phyloP scores from a whole-genome alignment of 2,113 vertebrate species.

The Poicephalus meyeri region DNA sequence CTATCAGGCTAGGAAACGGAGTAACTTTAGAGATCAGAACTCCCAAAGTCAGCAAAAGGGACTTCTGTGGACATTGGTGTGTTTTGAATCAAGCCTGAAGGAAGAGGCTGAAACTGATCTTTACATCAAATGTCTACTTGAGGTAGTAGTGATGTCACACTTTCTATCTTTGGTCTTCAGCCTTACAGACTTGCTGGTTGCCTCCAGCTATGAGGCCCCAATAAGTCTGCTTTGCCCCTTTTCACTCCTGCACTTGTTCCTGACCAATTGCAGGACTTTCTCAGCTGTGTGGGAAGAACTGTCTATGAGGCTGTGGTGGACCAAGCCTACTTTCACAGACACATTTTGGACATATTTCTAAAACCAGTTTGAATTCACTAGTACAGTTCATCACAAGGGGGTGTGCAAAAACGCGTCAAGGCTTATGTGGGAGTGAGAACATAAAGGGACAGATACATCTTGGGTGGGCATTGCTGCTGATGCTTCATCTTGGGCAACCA shows the following conservation, averaged over 20 bases:
- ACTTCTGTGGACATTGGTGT: neutral
- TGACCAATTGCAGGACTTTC: neutral
- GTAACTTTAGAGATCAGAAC: neutral
- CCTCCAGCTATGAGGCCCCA: neutral
- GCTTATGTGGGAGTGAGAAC: neutral
- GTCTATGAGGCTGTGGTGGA: neutral
- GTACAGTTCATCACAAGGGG: neutral
- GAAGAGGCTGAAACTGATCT: neutral
- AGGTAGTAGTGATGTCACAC: neutral
- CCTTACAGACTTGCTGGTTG: neutral
- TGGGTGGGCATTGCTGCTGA: neutral
- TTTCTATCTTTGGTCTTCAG: neutral
- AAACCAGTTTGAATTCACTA: neutral
- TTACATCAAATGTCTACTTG: neutral
- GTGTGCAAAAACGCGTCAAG: neutral
- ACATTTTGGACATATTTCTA: neutral
- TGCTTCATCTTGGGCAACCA: neutral
- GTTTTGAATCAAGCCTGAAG: neutral
- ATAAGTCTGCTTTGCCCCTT: neutral
- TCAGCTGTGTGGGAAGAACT: neutral
- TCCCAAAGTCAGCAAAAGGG: neutral
- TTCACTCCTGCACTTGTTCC: neutral
- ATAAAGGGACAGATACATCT: neutral
- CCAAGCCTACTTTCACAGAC: neutral
- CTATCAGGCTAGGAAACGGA: neutral